Conservation (phyloP, 2,888 invertebrate genomes). For the Bugulina stolonifera region DNA sequence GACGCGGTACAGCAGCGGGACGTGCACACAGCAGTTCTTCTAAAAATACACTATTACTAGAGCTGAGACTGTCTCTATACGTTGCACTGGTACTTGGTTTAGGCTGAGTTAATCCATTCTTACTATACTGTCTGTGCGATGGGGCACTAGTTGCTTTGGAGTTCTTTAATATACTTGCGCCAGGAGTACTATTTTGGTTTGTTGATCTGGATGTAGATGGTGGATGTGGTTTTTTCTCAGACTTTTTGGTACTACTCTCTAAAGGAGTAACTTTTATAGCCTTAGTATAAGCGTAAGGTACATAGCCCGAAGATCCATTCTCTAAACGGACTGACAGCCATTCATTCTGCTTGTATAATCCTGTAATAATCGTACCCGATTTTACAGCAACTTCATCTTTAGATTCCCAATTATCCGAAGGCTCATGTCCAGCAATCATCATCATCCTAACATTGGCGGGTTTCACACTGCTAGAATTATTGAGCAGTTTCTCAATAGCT, state of each 20-base stretch:
- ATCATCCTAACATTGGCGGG: conserved; percentile 13
- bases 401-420: conserved; percentile 18
- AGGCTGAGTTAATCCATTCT: neutral
- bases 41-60: conserved; percentile 1
- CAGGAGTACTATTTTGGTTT: neutral
- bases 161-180: neutral
- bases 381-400: conserved; percentile 12
- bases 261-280: conserved; percentile 7
- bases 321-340: neutral
- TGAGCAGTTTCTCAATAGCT: neutral
- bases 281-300: conserved; percentile 23
- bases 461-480: neutral
- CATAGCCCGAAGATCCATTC: neutral
- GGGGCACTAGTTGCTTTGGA: neutral
- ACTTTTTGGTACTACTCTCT: neutral
- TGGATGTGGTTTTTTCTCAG: neutral
- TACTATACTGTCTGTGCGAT: neutral
- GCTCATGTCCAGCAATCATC: conserved; percentile 10
- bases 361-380: conserved; percentile 9
- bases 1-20: neutral
- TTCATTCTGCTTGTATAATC: conserved; percentile 26
- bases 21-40: conserved; percentile 11
- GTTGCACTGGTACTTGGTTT: neutral
- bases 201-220: neutral
- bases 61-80: conserved; percentile 7